Conservation (phyloP, 2,888 invertebrate species). For the Athetis lepigone region DNA sequence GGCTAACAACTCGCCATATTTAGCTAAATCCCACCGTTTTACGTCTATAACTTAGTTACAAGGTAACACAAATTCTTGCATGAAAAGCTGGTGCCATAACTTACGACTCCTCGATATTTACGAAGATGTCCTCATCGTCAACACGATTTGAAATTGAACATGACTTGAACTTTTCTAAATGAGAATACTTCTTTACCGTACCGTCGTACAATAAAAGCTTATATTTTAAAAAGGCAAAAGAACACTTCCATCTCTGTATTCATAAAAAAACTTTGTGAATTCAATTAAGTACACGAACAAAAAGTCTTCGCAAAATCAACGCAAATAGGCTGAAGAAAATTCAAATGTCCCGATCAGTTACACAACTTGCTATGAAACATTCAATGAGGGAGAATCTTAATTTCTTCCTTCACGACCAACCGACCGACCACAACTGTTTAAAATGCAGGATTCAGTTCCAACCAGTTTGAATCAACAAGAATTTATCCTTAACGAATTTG, state of each 20-base stretch:
- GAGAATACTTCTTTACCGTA: too few species aligned
- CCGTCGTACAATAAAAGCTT: too few species aligned
- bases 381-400: conserved; percentile 44
- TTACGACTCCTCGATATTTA: too few species aligned
- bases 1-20: too few species aligned
- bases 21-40: too few species aligned
- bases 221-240: background rate
- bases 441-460: conserved; percentile 48
- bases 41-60: too few species aligned
- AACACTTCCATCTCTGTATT: background rate
- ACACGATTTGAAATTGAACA: too few species aligned
- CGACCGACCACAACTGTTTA: conserved; percentile 52
- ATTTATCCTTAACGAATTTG: conserved; percentile 55
- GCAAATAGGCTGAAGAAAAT: conserved; percentile 26
- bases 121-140: too few species aligned
- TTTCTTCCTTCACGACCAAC: conserved; percentile 34
- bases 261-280: background rate
- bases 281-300: background rate
- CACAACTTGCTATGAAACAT: conserved; percentile 43
- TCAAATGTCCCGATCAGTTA: conserved; percentile 29
- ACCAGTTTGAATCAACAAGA: conserved; percentile 55
- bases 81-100: too few species aligned
- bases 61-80: too few species aligned
- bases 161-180: too few species aligned
- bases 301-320: conserved; percentile 21